Evolutionary conservation across 2,888 invertebrate genomes (phyloP).

Genomic region (Cheilosia soror): DNA sequence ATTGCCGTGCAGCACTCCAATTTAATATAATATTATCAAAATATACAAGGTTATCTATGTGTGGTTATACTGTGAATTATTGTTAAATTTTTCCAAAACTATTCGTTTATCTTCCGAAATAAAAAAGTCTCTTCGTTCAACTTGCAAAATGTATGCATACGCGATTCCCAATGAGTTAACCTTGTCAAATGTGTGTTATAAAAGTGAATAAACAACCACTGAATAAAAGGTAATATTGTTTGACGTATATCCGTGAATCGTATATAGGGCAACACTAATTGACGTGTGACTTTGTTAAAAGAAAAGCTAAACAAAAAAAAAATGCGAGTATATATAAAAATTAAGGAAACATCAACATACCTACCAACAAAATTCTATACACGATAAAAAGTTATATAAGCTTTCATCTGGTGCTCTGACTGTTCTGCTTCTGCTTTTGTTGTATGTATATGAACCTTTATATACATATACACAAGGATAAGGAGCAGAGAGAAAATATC

Average conservation of each 20-base stretch:
- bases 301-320: slow-evolving; percentile 10
- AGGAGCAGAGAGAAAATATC: slow-evolving; percentile 64
- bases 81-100: slow-evolving; percentile 53
- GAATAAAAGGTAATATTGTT: slow-evolving; percentile 57
- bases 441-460: slow-evolving; percentile 60
- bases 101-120: slow-evolving; percentile 24
- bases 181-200: slow-evolving; percentile 55
- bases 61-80: slow-evolving; percentile 54
- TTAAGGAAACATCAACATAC: slow-evolving; percentile 25
- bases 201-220: slow-evolving; percentile 48
- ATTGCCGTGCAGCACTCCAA: slow-evolving; percentile 54
- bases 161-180: slow-evolving; percentile 42
- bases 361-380: slow-evolving; percentile 61
- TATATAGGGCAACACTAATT: slow-evolving; percentile 51
- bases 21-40: slow-evolving; percentile 40
- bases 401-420: slow-evolving; percentile 62
- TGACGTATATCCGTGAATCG: slow-evolving; percentile 21
- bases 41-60: slow-evolving; percentile 25
- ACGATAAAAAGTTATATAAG: slow-evolving; percentile 73
- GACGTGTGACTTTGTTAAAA: slow-evolving; percentile 50
- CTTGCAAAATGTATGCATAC: slow-evolving; percentile 19
- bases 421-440: slow-evolving; percentile 47
- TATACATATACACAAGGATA: slow-evolving; percentile 49
- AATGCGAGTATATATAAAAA: neutral
- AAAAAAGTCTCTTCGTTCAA: slow-evolving; percentile 24